Percentiles rank a stretch among this genome's conserved stretches.
Evolutionary conservation across 1,140 invertebrate species (phyloP).

Genomic region (Sminthurides bifidus): DNA sequence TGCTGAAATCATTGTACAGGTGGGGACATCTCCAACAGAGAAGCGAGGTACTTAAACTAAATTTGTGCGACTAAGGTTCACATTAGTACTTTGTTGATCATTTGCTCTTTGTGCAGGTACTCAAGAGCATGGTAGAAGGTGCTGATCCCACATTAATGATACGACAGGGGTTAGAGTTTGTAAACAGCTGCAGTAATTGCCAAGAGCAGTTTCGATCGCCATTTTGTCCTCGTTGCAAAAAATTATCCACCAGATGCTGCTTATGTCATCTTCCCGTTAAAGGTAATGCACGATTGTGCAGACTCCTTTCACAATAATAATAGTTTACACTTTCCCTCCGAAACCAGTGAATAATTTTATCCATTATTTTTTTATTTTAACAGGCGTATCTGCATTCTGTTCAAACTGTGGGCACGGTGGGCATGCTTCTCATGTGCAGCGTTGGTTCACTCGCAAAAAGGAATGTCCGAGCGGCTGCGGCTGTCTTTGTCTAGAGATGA

Average conservation of each 20-base stretch:
- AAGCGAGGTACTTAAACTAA: constrained; percentile 45
- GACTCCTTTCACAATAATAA: background rate
- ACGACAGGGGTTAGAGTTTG: constrained; percentile 54
- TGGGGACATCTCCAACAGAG: constrained; percentile 70
- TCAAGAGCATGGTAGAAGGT: constrained; percentile 54
- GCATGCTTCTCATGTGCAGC: constrained; percentile 63
- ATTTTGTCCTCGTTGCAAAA: constrained; percentile 56
- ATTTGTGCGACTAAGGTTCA: constrained; percentile 10
- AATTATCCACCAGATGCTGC: constrained; percentile 58
- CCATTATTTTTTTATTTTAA: constrained; percentile 11
- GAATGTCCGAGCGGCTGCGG: constrained; percentile 73
- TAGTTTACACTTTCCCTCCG: too few species aligned
- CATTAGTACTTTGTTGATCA: constrained; percentile 16
- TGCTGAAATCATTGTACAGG: constrained; percentile 73
- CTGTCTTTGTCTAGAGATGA: constrained; percentile 66
- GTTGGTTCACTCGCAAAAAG: constrained; percentile 60
- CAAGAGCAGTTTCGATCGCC: constrained; percentile 40
- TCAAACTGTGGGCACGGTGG: constrained; percentile 81
- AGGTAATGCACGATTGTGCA: constrained; percentile 43
- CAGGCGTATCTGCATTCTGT: constrained; percentile 63
- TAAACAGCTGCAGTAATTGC: constrained; percentile 60
- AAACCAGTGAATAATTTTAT: background rate
- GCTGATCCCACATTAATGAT: constrained; percentile 40
- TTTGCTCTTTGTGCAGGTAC: constrained; percentile 41
- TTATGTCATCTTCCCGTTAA: constrained; percentile 74